These are phyloP conservation scores for Epinephelus awoara DNA, from an alignment of 2,797 vertebrate species.

Conservation along the genomic window DNA sequence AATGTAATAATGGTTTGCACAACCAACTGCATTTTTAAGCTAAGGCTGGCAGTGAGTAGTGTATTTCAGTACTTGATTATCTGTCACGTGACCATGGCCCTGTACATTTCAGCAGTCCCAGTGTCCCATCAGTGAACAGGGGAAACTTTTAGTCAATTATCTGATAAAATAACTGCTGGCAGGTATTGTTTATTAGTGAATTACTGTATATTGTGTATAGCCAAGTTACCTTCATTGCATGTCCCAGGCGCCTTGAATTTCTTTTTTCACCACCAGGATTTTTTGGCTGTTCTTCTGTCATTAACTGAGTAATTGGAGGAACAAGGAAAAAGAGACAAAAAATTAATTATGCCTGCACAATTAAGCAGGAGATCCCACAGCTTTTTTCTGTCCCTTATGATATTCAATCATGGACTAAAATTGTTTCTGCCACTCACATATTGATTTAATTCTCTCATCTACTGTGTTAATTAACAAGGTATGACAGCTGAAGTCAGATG, in stretches of 20 bases:
- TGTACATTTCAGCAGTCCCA: too few relatives aligned
- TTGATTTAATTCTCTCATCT: slow-evolving; percentile 79
- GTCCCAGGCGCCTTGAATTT: neutral
- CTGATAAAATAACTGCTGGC: too few relatives aligned
- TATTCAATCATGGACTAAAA: slow-evolving; percentile 76
- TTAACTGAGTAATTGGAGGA: slow-evolving; percentile 41
- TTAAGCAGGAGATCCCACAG: slow-evolving; percentile 66
- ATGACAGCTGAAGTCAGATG: slow-evolving; percentile 66
- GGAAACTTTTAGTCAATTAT: neutral
- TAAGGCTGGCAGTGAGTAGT: too few relatives aligned
- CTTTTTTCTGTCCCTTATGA: slow-evolving; percentile 68
- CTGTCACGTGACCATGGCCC: too few relatives aligned
- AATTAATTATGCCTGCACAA: slow-evolving; percentile 74
- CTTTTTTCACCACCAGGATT: neutral
- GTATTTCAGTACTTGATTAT: too few relatives aligned
- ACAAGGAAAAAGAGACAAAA: slow-evolving; percentile 9
- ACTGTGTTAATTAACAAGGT: slow-evolving; percentile 77
- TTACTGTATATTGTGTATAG: neutral
- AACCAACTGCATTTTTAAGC: neutral
- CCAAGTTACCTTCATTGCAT: too few relatives aligned
- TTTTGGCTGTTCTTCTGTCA: slow-evolving; percentile 25
- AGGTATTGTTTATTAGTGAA: neutral
- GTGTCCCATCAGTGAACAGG: neutral
- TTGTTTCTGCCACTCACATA: slow-evolving; percentile 80
- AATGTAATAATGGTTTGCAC: neutral